These are phyloP conservation scores for Bombus haemorrhoidalis DNA, from an alignment of 1,140 invertebrate species.

Conservation along the genomic window DNA sequence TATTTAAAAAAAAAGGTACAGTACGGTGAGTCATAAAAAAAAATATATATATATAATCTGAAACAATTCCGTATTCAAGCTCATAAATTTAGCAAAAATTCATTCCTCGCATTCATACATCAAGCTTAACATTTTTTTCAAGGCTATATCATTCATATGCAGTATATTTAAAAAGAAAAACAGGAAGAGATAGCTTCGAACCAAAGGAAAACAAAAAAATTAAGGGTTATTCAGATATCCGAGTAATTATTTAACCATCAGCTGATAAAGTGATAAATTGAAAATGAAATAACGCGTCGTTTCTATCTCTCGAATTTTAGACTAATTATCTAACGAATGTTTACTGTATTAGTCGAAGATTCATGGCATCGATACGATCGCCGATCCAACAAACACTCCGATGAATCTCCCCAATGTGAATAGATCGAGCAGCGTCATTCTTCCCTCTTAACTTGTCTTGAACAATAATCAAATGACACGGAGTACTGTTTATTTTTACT, in stretches of 20 bases:
- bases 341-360: not conserved
- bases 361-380: not conserved
- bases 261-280: not conserved
- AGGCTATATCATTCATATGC: not conserved
- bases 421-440: not conserved
- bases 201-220: not conserved
- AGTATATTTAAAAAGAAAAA: not conserved
- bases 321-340: not conserved
- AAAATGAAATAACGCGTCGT: too few relatives aligned
- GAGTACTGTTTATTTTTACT: not conserved
- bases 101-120: not conserved
- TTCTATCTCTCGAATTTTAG: not conserved
- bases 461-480: not conserved
- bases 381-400: not conserved
- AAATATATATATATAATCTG: not conserved
- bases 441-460: not conserved
- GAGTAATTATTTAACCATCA: not conserved
- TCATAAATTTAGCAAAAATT: not conserved
- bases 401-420: not conserved
- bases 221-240: not conserved
- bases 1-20: not conserved
- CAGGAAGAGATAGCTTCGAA: not conserved
- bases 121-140: not conserved
- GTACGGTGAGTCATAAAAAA: not conserved
- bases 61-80: not conserved